Evolutionary conservation across 2,888 invertebrate species (phyloP).

Genomic region (Macrostomum cliftonense): DNA sequence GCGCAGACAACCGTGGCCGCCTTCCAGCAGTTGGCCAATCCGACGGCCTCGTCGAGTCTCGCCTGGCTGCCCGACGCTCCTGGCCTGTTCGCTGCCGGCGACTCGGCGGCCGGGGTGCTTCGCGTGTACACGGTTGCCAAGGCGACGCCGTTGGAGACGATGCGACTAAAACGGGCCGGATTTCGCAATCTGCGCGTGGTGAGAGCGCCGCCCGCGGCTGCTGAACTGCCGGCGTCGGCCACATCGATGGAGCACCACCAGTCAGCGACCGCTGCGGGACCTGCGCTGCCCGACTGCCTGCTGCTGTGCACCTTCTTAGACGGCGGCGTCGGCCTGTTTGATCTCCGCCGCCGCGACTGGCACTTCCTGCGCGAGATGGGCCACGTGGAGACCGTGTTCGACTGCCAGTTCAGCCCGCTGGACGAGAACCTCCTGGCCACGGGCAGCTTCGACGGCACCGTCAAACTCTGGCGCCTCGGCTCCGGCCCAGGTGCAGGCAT

Average conservation of each 20-base stretch:
- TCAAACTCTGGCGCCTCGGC: slow-evolving; percentile 38
- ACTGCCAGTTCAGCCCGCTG: slow-evolving; percentile 37
- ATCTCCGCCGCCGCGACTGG: slow-evolving; percentile 34
- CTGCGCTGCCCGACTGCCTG: slow-evolving; percentile 25
- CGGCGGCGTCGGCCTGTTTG: slow-evolving; percentile 39
- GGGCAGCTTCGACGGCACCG: slow-evolving; percentile 38
- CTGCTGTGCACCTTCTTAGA: slow-evolving; percentile 37
- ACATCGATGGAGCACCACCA: too few species aligned
- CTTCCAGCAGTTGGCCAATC: slow-evolving; percentile 31
- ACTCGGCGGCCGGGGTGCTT: slow-evolving; percentile 18
- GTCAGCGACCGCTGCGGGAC: slow-evolving; percentile 3
- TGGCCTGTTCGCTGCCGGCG: slow-evolving; percentile 37
- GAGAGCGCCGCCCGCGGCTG: too few species aligned
- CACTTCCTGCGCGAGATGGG: slow-evolving; percentile 30
- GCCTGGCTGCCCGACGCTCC: slow-evolving; percentile 38
- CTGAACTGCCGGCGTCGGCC: too few species aligned
- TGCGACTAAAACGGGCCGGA: too few species aligned
- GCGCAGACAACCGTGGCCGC: slow-evolving; percentile 19
- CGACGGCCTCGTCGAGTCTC: slow-evolving; percentile 29
- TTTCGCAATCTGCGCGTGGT: too few species aligned
- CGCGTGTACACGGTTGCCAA: not conserved
- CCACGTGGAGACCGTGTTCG: slow-evolving; percentile 39
- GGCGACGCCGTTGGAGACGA: too few species aligned
- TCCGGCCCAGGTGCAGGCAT: slow-evolving; percentile 13
- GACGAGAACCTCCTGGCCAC: slow-evolving; percentile 34